Conservation (phyloP, 1,140 invertebrate genomes). For the silkworm (Bombyx mori) region DNA sequence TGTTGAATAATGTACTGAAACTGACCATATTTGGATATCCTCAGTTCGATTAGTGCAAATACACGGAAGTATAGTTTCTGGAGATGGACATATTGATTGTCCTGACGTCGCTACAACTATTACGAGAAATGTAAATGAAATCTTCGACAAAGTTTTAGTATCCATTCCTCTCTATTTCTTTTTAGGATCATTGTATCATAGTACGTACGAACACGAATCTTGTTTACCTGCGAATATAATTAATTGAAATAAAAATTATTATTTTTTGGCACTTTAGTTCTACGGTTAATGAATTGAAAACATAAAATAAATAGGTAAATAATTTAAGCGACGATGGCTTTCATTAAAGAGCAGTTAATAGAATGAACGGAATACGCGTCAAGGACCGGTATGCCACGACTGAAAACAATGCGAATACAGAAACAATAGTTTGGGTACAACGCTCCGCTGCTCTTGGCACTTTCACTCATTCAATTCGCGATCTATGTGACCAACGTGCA, state of each 20-base stretch:
- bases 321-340: neutral
- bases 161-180: slow-evolving; percentile 44
- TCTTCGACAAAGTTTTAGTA: slow-evolving; percentile 1
- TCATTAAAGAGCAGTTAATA: neutral
- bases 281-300: too few species aligned
- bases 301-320: neutral
- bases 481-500: slow-evolving; percentile 26
- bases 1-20: neutral
- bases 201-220: too few species aligned
- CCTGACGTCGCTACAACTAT: slow-evolving; percentile 22
- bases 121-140: neutral
- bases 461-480: slow-evolving; percentile 49
- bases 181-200: slow-evolving; percentile 54
- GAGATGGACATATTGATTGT: slow-evolving; percentile 72
- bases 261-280: too few species aligned
- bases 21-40: slow-evolving; percentile 80
- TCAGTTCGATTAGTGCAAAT: slow-evolving; percentile 76
- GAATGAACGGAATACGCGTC: slow-evolving; percentile 30
- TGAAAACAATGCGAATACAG: slow-evolving; percentile 50
- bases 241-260: too few species aligned
- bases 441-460: slow-evolving; percentile 44
- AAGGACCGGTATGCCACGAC: slow-evolving; percentile 37
- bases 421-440: slow-evolving; percentile 46
- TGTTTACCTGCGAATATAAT: slow-evolving; percentile 1
- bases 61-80: slow-evolving; percentile 78